phyloP scores from a whole-genome alignment of 1,140 invertebrate genomes.

The Halotydeus destructor region DNA sequence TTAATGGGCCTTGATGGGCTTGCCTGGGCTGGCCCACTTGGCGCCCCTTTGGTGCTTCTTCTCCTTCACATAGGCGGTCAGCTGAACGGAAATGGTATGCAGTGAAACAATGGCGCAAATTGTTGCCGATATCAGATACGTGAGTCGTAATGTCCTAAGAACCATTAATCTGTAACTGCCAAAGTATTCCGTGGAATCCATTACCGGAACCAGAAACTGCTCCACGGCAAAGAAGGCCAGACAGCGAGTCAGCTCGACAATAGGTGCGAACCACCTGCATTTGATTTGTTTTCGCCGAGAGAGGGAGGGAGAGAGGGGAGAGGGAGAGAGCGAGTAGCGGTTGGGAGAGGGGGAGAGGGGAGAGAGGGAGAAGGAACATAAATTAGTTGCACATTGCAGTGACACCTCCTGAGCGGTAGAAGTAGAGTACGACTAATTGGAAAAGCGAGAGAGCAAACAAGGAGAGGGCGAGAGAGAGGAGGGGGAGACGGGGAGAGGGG shows the following conservation, averaged over 20 bases:
- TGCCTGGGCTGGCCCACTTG: background rate
- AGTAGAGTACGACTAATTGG: no score
- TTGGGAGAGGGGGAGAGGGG: background rate
- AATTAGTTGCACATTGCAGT: background rate
- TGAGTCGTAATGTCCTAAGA: background rate
- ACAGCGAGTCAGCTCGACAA: constrained; percentile 13
- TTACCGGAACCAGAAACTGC: constrained; percentile 5
- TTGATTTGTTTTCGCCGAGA: no score
- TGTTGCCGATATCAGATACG: constrained; percentile 7
- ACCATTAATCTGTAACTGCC: background rate
- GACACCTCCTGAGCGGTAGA: no score
- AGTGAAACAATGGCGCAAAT: constrained; percentile 5
- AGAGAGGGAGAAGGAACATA: background rate
- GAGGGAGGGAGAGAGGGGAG: background rate
- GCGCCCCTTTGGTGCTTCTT: no score
- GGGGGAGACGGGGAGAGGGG: no score
- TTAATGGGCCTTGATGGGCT: background rate
- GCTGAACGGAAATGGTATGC: background rate
- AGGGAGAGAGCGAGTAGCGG: background rate
- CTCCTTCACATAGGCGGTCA: no score
- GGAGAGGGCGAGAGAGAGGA: no score
- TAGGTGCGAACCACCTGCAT: constrained; percentile 5
- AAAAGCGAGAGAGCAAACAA: no score
- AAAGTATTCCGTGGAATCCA: background rate
- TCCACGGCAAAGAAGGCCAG: constrained; percentile 12